These are phyloP conservation scores for Paradoxurus hermaphroditus DNA, from an alignment of 2,113 vertebrate genomes.

Conservation along the genomic window DNA sequence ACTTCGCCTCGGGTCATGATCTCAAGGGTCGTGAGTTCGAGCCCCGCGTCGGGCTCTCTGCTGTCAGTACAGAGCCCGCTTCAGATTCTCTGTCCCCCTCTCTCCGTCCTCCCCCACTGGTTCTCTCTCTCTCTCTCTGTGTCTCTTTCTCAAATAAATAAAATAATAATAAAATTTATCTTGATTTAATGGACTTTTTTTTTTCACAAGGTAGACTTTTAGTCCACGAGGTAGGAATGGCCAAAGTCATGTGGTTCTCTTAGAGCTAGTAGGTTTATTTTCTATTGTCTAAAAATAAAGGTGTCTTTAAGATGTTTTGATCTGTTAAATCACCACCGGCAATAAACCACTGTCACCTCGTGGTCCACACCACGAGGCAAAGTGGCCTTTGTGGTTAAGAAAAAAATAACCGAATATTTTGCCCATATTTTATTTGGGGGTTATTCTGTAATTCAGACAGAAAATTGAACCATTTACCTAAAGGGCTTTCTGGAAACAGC, in stretches of 20 bases:
- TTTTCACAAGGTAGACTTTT: background rate
- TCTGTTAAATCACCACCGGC: background rate
- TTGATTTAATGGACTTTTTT: background rate
- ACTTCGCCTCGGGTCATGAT: too few relatives aligned
- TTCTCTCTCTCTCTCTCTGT: too few relatives aligned
- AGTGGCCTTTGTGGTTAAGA: background rate
- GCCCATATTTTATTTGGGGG: background rate
- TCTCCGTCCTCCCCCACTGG: too few relatives aligned
- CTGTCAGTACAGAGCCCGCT: too few relatives aligned
- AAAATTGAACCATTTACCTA: background rate
- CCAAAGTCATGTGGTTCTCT: background rate
- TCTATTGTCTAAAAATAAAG: background rate
- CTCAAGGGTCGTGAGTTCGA: too few relatives aligned
- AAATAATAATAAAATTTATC: background rate
- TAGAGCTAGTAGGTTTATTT: background rate
- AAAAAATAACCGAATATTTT: background rate
- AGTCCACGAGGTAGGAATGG: background rate
- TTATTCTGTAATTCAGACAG: background rate
- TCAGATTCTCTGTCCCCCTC: too few relatives aligned
- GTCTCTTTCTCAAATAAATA: too few relatives aligned
- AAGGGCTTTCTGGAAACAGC: background rate
- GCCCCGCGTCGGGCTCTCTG: too few relatives aligned
- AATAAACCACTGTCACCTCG: slow-evolving; percentile 52
- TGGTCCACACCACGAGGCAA: background rate
- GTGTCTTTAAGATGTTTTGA: background rate